A percentile compares a stretch with the other conserved stretches of the same genome.
phyloP scores from a whole-genome alignment of 2,113 vertebrate species.

The Gracilinanus agilis region DNA sequence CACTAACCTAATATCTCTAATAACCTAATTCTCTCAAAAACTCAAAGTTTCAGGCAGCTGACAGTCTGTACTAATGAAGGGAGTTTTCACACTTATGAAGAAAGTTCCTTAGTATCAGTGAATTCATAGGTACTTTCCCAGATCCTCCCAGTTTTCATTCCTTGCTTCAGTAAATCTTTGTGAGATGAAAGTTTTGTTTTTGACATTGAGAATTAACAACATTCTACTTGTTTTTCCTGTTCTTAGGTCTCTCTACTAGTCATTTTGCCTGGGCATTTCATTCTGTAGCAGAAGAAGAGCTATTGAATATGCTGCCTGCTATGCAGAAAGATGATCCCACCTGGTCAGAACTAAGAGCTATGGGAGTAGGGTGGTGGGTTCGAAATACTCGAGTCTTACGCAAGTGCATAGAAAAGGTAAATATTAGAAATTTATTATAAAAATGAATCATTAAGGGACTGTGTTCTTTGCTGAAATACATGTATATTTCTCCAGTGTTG shows the following conservation, averaged over 20 bases:
- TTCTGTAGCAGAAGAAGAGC: constrained; percentile 97
- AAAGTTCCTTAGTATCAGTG: not conserved
- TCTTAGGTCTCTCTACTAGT: constrained; percentile 93
- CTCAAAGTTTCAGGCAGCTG: not conserved
- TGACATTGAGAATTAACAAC: not conserved
- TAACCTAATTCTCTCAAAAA: too few species aligned
- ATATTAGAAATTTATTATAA: constrained; percentile 30
- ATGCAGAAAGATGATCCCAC: constrained; percentile 92
- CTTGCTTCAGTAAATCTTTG: not conserved
- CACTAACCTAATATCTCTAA: not conserved
- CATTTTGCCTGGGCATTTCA: constrained; percentile 99
- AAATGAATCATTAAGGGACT: not conserved
- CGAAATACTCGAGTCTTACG: constrained; percentile 93
- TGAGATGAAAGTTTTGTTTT: not conserved
- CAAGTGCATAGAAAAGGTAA: constrained; percentile 96
- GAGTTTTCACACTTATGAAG: not conserved
- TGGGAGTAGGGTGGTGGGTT: constrained; percentile 99
- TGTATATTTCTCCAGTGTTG: constrained; percentile 8
- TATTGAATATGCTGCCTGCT: constrained; percentile 94
- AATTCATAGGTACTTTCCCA: not conserved
- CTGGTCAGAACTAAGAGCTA: constrained; percentile 96
- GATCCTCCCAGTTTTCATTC: not conserved
- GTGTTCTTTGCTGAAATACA: not conserved
- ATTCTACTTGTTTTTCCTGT: constrained; percentile 54
- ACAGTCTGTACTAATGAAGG: not conserved